Evolutionary conservation across 2,113 vertebrate genomes (phyloP).

Genomic region (Lathamus discolor): DNA sequence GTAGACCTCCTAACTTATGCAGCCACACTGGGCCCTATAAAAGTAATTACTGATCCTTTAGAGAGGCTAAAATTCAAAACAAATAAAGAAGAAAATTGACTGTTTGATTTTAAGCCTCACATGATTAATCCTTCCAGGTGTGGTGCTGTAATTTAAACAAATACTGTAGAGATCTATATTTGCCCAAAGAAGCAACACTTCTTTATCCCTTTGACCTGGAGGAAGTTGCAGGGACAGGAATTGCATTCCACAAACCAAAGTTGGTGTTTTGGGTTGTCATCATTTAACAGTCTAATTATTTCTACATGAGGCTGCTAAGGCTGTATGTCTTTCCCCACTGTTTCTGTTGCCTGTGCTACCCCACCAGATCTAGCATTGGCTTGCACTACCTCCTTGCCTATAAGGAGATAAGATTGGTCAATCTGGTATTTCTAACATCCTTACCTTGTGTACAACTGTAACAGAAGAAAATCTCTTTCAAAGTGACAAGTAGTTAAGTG

Average conservation of each 20-base stretch:
- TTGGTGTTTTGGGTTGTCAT: neutral
- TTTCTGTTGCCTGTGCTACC: rapidly evolving
- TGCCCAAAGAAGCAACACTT: neutral
- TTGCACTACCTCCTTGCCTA: neutral
- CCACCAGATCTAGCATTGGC: neutral
- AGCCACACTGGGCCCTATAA: neutral
- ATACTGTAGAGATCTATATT: neutral
- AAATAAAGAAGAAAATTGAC: neutral
- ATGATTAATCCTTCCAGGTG: neutral
- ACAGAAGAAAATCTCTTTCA: neutral
- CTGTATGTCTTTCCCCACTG: neutral
- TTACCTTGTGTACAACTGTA: neutral
- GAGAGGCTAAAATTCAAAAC: neutral
- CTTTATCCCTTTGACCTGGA: neutral
- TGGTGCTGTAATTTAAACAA: neutral
- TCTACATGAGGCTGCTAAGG: neutral
- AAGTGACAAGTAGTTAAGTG: neutral
- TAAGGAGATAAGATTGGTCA: neutral
- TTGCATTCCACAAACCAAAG: neutral
- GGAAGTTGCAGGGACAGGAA: neutral
- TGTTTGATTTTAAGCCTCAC: neutral
- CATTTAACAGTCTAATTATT: neutral
- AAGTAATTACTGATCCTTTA: neutral
- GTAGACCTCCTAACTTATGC: neutral
- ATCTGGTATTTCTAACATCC: neutral